Conservation (phyloP, 2,888 invertebrate genomes). For the Cerastis rubricosa region DNA sequence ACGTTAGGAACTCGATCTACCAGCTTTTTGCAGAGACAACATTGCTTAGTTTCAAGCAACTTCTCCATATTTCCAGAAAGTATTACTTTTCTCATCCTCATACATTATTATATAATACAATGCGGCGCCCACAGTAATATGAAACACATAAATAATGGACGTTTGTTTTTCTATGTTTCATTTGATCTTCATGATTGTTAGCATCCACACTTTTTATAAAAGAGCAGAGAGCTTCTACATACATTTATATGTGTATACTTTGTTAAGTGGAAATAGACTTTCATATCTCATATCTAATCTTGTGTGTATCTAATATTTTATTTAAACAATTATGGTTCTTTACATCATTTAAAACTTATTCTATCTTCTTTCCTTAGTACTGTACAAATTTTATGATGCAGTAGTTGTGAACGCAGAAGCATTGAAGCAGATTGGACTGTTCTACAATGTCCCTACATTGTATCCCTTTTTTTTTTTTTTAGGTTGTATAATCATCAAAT, state of each 20-base stretch:
- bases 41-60: not conserved
- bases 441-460: slow-evolving; percentile 7
- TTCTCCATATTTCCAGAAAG: not conserved
- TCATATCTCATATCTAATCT: slow-evolving; percentile 14
- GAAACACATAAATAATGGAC: slow-evolving; percentile 1
- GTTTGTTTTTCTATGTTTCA: slow-evolving; percentile 26
- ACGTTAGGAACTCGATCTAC: too few relatives aligned
- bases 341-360: not conserved
- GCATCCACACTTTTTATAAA: slow-evolving; percentile 22
- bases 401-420: slow-evolving; percentile 10
- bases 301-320: not conserved
- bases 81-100: not conserved
- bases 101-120: not conserved
- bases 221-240: slow-evolving; percentile 16
- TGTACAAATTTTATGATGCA: slow-evolving; percentile 29
- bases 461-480: too few relatives aligned
- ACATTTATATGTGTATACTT: not conserved
- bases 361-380: too few relatives aligned
- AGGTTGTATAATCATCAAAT: too few relatives aligned
- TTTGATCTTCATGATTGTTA: slow-evolving; percentile 40
- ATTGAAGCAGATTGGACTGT: slow-evolving; percentile 30
- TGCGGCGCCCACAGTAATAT: slow-evolving; percentile 1
- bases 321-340: not conserved
- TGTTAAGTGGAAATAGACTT: slow-evolving; percentile 27
- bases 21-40: not conserved